These are phyloP conservation scores for Adelges cooleyi DNA, from an alignment of 1,140 invertebrate species.

Conservation along the genomic window DNA sequence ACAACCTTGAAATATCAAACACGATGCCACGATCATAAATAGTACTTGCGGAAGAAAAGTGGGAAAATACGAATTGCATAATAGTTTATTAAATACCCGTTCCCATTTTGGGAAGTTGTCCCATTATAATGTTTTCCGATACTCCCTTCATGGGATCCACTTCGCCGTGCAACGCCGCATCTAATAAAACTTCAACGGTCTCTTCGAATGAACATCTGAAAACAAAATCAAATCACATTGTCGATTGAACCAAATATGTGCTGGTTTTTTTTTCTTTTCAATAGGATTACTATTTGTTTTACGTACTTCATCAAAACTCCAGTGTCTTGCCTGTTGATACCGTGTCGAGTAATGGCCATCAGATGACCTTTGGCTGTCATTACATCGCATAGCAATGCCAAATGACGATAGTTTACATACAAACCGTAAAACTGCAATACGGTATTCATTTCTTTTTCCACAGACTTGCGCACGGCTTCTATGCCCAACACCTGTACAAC, in stretches of 20 bases:
- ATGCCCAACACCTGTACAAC: constrained; percentile 74
- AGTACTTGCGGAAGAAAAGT: too few relatives aligned
- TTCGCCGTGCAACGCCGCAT: constrained; percentile 95
- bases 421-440: constrained; percentile 98
- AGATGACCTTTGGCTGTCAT: constrained; percentile 99
- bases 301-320: constrained; percentile 89
- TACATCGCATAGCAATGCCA: constrained; percentile 96
- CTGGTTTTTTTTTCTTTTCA: too few relatives aligned
- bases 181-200: constrained; percentile 93
- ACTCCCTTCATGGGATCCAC: constrained; percentile 97
- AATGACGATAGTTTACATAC: constrained; percentile 98
- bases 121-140: constrained; percentile 98
- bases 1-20: constrained; percentile 53
- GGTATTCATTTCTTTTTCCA: constrained; percentile 99
- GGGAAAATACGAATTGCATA: too few relatives aligned
- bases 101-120: constrained; percentile 93
- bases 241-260: too few relatives aligned
- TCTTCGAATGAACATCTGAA: constrained; percentile 84
- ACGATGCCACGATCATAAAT: too few relatives aligned
- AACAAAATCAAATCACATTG: background rate
- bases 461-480: constrained; percentile 96
- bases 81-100: constrained; percentile 51
- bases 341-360: constrained; percentile 99
- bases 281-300: too few relatives aligned
- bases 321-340: constrained; percentile 98